Evolutionary conservation across 2,888 invertebrate genomes (phyloP).

Genomic region (Litoditis marina): DNA sequence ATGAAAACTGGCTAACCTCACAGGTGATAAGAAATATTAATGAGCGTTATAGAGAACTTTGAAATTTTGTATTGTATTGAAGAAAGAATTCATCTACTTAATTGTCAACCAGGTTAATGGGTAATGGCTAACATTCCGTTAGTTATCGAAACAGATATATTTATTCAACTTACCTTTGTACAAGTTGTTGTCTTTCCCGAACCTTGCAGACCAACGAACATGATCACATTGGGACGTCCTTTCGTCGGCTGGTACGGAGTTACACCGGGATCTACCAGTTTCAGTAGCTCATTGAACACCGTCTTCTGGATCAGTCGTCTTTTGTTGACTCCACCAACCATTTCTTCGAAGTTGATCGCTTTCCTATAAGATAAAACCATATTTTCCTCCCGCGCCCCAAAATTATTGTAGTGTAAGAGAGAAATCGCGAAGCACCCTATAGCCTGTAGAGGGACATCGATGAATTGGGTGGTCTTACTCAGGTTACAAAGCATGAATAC

Average conservation of each 20-base stretch:
- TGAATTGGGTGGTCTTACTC: too few relatives aligned
- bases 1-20: not conserved
- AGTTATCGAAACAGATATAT: slow-evolving; percentile 1
- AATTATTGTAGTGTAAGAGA: slow-evolving; percentile 3
- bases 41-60: too few relatives aligned
- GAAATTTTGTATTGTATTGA: too few relatives aligned
- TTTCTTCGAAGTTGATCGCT: slow-evolving; percentile 93
- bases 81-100: too few relatives aligned
- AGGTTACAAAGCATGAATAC: not conserved
- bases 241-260: slow-evolving; percentile 93
- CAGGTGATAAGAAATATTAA: not conserved
- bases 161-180: slow-evolving; percentile 72
- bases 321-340: slow-evolving; percentile 94
- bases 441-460: not conserved
- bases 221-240: slow-evolving; percentile 89
- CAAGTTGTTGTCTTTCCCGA: slow-evolving; percentile 99
- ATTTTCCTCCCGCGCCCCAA: not conserved
- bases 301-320: slow-evolving; percentile 94
- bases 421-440: too few relatives aligned
- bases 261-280: slow-evolving; percentile 89
- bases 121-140: too few relatives aligned
- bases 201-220: slow-evolving; percentile 99
- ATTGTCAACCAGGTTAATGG: too few relatives aligned
- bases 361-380: slow-evolving; percentile 42
- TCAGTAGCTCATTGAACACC: slow-evolving; percentile 94